A percentile compares a stretch with the other conserved stretches of the same genome.
Evolutionary conservation across 1,140 invertebrate genomes (phyloP).

Genomic region (Camponotus floridanus): DNA sequence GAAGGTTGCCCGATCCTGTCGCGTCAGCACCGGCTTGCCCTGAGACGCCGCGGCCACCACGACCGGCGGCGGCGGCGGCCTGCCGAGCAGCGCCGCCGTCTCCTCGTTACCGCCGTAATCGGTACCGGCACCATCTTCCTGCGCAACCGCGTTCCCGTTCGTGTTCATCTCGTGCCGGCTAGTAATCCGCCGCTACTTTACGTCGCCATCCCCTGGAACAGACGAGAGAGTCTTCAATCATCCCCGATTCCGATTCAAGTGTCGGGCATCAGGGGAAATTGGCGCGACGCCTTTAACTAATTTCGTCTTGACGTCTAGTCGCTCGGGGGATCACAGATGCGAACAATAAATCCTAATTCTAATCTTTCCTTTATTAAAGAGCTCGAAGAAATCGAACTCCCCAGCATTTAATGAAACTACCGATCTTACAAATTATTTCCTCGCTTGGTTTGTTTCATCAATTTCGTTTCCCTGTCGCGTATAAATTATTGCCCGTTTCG

Average conservation of each 20-base stretch:
- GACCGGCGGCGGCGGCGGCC: constrained; percentile 87
- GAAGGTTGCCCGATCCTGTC: constrained; percentile 93
- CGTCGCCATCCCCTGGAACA: constrained; percentile 68
- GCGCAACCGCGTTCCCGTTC: constrained; percentile 81
- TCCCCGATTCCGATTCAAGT: background rate
- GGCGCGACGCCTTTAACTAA: too few relatives aligned
- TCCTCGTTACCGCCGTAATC: constrained; percentile 90
- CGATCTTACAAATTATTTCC: too few relatives aligned
- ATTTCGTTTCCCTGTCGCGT: background rate
- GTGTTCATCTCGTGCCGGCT: constrained; percentile 80
- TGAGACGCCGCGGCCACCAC: constrained; percentile 85
- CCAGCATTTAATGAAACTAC: too few relatives aligned
- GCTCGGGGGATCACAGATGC: too few relatives aligned
- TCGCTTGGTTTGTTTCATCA: background rate
- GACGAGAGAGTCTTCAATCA: background rate
- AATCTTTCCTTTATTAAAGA: too few relatives aligned
- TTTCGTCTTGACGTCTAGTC: too few relatives aligned
- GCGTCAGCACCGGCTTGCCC: constrained; percentile 92
- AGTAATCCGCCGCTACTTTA: constrained; percentile 55
- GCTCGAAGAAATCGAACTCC: too few relatives aligned
- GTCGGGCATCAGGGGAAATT: background rate
- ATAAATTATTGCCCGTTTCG: too few relatives aligned
- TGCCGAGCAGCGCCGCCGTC: constrained; percentile 90
- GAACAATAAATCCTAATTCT: too few relatives aligned
- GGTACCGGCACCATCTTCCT: constrained; percentile 82